phyloP scores from a whole-genome alignment of 2,797 vertebrate species.

The Lemur catta region DNA sequence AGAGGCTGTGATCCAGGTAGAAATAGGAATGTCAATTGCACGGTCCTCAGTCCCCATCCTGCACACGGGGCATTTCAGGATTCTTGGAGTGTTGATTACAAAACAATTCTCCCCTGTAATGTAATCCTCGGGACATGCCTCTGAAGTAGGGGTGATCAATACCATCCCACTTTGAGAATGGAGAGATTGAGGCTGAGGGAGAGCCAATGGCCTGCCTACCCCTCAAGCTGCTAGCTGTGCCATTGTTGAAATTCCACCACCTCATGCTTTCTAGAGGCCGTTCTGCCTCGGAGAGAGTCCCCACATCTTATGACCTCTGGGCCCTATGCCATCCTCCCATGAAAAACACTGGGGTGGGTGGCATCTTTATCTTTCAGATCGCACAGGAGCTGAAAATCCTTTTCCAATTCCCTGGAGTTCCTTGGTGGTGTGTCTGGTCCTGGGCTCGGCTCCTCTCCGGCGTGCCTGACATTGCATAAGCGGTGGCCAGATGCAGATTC shows the following conservation, averaged over 20 bases:
- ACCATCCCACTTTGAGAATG: neutral
- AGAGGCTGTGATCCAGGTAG: neutral
- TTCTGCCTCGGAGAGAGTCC: neutral
- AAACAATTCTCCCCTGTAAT: neutral
- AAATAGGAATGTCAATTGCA: accelerated
- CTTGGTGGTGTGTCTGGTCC: neutral
- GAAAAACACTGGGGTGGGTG: no score
- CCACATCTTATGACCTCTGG: neutral
- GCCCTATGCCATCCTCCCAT: neutral
- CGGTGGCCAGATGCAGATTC: no score
- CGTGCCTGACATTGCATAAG: neutral
- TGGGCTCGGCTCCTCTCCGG: neutral
- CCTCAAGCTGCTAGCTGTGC: accelerated
- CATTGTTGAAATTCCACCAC: neutral
- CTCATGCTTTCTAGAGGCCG: no score
- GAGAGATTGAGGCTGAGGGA: neutral
- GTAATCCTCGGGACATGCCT: no score
- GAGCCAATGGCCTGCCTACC: accelerated
- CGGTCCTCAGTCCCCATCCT: accelerated
- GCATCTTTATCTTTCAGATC: neutral
- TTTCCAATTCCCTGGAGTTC: accelerated
- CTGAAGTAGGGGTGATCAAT: accelerated
- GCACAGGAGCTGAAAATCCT: accelerated
- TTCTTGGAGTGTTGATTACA: neutral
- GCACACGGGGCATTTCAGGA: accelerated